Percentiles rank a stretch among this genome's conserved stretches.
Conservation (phyloP, 2,797 vertebrate genomes). For the Neostethus bicornis region DNA sequence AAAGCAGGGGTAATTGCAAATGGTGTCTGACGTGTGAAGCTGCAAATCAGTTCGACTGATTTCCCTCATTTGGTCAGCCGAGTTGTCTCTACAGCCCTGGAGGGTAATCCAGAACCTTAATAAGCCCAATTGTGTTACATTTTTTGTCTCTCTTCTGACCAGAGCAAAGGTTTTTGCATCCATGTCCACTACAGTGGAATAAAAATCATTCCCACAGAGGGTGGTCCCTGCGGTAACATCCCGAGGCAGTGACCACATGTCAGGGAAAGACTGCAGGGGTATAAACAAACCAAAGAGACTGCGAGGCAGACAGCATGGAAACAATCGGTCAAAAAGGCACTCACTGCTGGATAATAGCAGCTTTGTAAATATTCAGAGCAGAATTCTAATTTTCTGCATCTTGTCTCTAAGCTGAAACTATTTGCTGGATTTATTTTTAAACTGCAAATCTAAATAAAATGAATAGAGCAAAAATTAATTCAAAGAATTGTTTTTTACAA, state of each 20-base stretch:
- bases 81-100: slow-evolving; percentile 64
- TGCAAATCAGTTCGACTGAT: slow-evolving; percentile 68
- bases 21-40: slow-evolving; percentile 42
- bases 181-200: slow-evolving; percentile 42
- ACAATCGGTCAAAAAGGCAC: slow-evolving; percentile 32
- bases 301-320: slow-evolving; percentile 34
- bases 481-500: slow-evolving; percentile 12
- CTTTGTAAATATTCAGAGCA: slow-evolving; percentile 28
- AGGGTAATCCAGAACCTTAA: slow-evolving; percentile 72
- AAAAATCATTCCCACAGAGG: slow-evolving; percentile 66
- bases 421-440: slow-evolving; percentile 38
- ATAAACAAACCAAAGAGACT: slow-evolving; percentile 48
- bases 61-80: slow-evolving; percentile 52
- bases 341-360: slow-evolving; percentile 23
- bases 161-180: slow-evolving; percentile 34
- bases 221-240: slow-evolving; percentile 75
- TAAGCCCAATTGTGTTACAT: slow-evolving; percentile 69
- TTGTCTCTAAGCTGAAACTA: slow-evolving; percentile 50
- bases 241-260: slow-evolving; percentile 80
- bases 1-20: slow-evolving; percentile 40
- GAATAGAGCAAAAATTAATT: neutral
- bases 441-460: neutral
- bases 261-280: slow-evolving; percentile 62
- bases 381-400: slow-evolving; percentile 20
- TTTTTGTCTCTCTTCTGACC: slow-evolving; percentile 49